Percentiles rank a stretch among this genome's conserved stretches.
Conservation (phyloP, 2,888 invertebrate genomes). For the Pachymerium ferrugineum region DNA sequence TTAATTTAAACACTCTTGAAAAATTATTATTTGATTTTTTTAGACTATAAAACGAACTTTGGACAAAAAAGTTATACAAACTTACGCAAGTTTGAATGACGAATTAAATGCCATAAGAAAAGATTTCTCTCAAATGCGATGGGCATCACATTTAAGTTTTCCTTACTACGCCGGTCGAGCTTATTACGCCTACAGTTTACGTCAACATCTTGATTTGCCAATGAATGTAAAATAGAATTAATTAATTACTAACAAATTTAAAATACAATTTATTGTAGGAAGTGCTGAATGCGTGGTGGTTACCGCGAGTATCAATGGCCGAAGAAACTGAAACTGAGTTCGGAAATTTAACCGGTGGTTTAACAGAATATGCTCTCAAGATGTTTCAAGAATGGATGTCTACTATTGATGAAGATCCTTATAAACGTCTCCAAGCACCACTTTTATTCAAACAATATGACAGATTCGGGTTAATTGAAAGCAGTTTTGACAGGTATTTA, state of each 20-base stretch:
- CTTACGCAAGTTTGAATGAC: constrained; percentile 60
- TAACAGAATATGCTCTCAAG: constrained; percentile 51
- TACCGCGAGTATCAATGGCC: constrained; percentile 66
- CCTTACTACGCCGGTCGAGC: constrained; percentile 70
- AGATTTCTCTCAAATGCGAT: constrained; percentile 51
- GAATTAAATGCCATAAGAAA: constrained; percentile 69
- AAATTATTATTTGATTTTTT: too few species aligned
- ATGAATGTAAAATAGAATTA: constrained; percentile 27
- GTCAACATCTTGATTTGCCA: constrained; percentile 51
- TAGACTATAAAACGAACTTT: constrained; percentile 46
- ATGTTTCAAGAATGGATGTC: constrained; percentile 52
- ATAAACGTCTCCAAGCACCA: constrained; percentile 56
- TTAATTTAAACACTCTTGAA: too few species aligned
- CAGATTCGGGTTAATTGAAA: constrained; percentile 61
- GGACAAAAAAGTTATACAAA: constrained; percentile 58
- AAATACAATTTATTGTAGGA: constrained; percentile 48
- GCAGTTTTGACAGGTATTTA: constrained; percentile 68
- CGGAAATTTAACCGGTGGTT: constrained; percentile 49
- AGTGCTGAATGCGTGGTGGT: constrained; percentile 68
- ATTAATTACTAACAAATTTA: background rate
- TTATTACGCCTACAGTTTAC: constrained; percentile 61
- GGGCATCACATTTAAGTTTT: constrained; percentile 54
- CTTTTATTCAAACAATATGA: constrained; percentile 66
- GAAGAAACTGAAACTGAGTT: constrained; percentile 66
- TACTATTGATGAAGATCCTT: constrained; percentile 48